Base-by-base conservation (phyloP, 2,888 invertebrate genomes). In the Lochmaea capreae region DNA sequence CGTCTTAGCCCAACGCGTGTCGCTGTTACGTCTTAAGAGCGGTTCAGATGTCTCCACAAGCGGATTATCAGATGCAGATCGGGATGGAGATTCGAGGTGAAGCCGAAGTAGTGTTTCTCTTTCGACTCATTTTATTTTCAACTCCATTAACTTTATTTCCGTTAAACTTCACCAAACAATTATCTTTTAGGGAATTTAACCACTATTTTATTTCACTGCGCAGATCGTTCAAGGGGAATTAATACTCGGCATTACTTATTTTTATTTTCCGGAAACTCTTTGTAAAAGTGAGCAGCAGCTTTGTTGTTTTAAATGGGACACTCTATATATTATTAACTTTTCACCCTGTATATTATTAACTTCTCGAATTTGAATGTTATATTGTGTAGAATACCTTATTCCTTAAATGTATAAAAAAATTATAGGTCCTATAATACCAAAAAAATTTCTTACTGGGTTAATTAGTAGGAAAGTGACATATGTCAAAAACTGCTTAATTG, bases 31-130 rank as follows among this genome's bases (percentile, higher is more conserved):
- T 86, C 85, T 86, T 85, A 84, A 84, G 80, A 81, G 86, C 83
- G 85, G 84, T 85, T 84, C 84, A 84, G 83, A 85, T 84, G 84
- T 80, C 83, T 82, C 87, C 87, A 81, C 87, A 87, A 87, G 87
- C 81, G 85, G 87, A 87, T 87, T 86, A 87, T 85, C 86, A 84
- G 83, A 85, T 85, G 85, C 84, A 85, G 85, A 85, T 84, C 81
- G 80, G 82, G 81, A 74, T 74, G 75, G 71, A 76, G 75, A 67
- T 74, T 61, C 58, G 66, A 62, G 42, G 57, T 71, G 42, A 39
- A 69, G 42, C 52, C 58, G 33, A n/a, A 16, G 16, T 65, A 49
- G 67, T 39, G 59, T 70, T 71, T 42, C 67, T 57, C 67, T 42
- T 67, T 57, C 42, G n/a, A 16, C 43, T 33, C 26, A 76, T 72